A percentile compares a stretch with the other conserved stretches of the same genome.
These are phyloP conservation scores for Drosophila neotestacea DNA, from an alignment of 2,888 invertebrate genomes.

Conservation along the genomic window DNA sequence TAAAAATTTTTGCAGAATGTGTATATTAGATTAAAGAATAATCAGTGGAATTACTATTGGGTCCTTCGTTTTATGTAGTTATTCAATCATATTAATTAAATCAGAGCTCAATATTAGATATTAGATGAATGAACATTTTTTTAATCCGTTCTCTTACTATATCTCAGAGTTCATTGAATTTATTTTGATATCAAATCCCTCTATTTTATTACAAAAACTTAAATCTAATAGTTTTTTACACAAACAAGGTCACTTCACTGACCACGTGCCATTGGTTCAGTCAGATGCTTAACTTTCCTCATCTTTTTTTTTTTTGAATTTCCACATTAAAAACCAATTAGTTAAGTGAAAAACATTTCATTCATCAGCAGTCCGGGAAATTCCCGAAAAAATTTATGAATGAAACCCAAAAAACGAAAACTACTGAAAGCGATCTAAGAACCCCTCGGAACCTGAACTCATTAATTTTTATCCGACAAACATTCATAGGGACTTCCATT, in stretches of 20 bases:
- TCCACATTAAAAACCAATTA: conserved; percentile 71
- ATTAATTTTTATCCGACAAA: conserved; percentile 67
- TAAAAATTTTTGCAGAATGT: no score
- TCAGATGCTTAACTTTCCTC: not conserved
- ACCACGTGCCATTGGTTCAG: conserved; percentile 17
- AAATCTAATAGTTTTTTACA: not conserved
- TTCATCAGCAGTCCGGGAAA: conserved; percentile 62
- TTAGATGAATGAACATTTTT: no score
- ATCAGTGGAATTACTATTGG: no score
- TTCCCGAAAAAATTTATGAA: conserved; percentile 65
- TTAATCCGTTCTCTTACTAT: no score
- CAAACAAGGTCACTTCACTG: not conserved
- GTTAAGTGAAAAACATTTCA: conserved; percentile 41
- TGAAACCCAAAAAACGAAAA: conserved; percentile 39
- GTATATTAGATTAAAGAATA: no score
- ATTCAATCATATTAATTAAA: no score
- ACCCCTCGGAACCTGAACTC: conserved; percentile 34
- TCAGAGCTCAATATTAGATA: no score
- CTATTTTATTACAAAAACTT: no score
- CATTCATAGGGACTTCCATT: conserved; percentile 48
- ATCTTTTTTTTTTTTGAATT: conserved; percentile 28
- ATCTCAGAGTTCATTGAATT: no score
- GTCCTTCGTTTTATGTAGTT: no score
- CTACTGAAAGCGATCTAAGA: not conserved
- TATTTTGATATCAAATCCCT: no score